Conservation (phyloP, 2,888 invertebrate genomes). For the Trichopria drosophilae region DNA sequence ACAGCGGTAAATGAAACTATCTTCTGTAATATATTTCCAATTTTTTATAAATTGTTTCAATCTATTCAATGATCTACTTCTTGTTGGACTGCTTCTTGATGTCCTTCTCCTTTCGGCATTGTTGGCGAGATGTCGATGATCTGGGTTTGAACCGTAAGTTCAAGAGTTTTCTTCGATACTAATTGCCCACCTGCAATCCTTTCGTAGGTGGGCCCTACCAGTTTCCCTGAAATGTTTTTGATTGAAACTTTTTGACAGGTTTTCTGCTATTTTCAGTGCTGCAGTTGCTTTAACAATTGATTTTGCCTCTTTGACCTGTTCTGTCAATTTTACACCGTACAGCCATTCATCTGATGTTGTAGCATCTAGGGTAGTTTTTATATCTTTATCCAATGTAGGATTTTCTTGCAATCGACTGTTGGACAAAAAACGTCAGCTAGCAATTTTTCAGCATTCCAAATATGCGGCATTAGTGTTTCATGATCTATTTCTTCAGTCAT, state of each 20-base stretch:
- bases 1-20: slow-evolving; percentile 4
- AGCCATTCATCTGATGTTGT: slow-evolving; percentile 20
- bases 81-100: no score
- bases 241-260: not conserved
- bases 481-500: slow-evolving; percentile 12
- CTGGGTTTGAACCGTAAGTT: slow-evolving; percentile 1
- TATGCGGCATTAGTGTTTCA: slow-evolving; percentile 1
- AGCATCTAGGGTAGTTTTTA: slow-evolving; percentile 19
- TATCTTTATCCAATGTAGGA: slow-evolving; percentile 23
- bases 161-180: not conserved
- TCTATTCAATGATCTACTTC: no score
- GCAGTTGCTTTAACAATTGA: slow-evolving; percentile 26
- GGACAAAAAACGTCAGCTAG: slow-evolving; percentile 21
- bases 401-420: slow-evolving; percentile 20
- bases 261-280: slow-evolving; percentile 13
- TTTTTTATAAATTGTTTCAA: no score
- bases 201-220: slow-evolving; percentile 3
- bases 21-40: no score
- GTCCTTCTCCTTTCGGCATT: no score
- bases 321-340: slow-evolving; percentile 21
- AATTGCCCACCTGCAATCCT: not conserved
- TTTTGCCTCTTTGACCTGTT: slow-evolving; percentile 26
- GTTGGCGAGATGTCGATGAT: not conserved
- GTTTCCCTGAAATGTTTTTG: no score
- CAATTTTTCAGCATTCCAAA: slow-evolving; percentile 23